Conservation (phyloP, 2,888 invertebrate genomes). For the Anagyrus pseudococci region DNA sequence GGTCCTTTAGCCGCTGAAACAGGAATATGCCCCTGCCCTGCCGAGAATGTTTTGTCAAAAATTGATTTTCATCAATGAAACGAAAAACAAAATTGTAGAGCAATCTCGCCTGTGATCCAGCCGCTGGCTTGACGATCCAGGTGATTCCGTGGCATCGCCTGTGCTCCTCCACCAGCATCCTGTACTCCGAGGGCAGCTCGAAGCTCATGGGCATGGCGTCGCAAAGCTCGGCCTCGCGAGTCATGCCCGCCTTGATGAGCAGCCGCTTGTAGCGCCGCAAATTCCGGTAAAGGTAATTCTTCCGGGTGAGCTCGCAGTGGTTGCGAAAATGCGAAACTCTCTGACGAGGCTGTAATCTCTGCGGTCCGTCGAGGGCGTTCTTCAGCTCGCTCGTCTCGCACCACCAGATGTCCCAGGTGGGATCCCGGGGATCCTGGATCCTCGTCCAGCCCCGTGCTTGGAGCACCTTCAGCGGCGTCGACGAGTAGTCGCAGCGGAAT, state of each 20-base stretch:
- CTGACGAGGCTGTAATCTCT: conserved; percentile 51
- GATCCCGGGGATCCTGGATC: conserved; percentile 49
- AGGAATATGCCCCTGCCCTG: conserved; percentile 71
- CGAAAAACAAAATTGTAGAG: not conserved
- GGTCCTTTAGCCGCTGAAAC: conserved; percentile 62
- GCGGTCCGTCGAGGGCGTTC: conserved; percentile 47
- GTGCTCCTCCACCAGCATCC: conserved; percentile 69
- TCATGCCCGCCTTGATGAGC: conserved; percentile 48
- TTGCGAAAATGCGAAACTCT: conserved; percentile 69
- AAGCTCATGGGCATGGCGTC: conserved; percentile 68
- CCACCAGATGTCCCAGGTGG: conserved; percentile 69
- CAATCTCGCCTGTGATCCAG: conserved; percentile 64
- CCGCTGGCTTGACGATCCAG: conserved; percentile 73
- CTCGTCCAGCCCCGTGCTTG: conserved; percentile 53
- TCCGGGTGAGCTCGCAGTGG: conserved; percentile 69
- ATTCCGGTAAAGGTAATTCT: conserved; percentile 67
- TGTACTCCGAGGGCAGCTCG: conserved; percentile 69
- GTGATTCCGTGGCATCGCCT: conserved; percentile 65
- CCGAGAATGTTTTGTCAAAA: no score
- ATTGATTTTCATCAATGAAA: no score
- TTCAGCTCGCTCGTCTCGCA: conserved; percentile 67
- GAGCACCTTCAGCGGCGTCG: conserved; percentile 51
- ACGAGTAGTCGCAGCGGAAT: conserved; percentile 52
- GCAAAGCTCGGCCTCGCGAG: conserved; percentile 61
- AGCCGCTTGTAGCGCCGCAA: conserved; percentile 61